Conservation (phyloP, 2,888 invertebrate species). For the Microctonus aethiopoides region DNA sequence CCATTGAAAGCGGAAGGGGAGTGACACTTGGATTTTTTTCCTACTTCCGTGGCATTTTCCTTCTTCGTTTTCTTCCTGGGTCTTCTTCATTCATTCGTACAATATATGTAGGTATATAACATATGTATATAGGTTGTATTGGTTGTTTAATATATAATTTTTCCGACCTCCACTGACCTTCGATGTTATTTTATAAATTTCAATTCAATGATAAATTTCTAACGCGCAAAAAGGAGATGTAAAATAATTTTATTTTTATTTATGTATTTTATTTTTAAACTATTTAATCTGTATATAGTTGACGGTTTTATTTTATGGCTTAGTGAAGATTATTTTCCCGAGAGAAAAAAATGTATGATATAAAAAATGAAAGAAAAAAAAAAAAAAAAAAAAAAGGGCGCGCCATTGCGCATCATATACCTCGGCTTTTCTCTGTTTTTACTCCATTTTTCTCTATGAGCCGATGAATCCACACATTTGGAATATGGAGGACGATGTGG, state of each 20-base stretch:
- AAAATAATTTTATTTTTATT: no score
- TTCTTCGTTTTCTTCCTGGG: slow-evolving; percentile 14
- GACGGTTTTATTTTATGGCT: neutral
- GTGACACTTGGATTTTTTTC: slow-evolving; percentile 20
- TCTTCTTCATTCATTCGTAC: neutral
- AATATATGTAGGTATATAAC: neutral
- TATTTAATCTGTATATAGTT: neutral
- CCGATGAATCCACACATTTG: slow-evolving; percentile 13
- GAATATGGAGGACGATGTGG: neutral
- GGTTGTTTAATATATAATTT: slow-evolving; percentile 32
- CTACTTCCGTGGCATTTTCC: slow-evolving; percentile 10
- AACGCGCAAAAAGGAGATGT: no score
- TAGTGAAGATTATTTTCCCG: neutral
- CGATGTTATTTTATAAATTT: neutral
- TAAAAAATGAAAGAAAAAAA: neutral
- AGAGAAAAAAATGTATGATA: neutral
- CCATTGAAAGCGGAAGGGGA: neutral
- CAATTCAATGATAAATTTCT: no score
- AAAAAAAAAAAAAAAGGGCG: neutral
- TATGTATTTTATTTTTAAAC: neutral
- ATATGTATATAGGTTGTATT: neutral
- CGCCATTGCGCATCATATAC: neutral
- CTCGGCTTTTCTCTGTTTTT: slow-evolving; percentile 18
- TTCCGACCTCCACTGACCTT: slow-evolving; percentile 6
- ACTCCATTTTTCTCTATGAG: slow-evolving; percentile 15